Evolutionary conservation across 2,113 vertebrate species (phyloP).

Genomic region (Neofelis nebulosa): DNA sequence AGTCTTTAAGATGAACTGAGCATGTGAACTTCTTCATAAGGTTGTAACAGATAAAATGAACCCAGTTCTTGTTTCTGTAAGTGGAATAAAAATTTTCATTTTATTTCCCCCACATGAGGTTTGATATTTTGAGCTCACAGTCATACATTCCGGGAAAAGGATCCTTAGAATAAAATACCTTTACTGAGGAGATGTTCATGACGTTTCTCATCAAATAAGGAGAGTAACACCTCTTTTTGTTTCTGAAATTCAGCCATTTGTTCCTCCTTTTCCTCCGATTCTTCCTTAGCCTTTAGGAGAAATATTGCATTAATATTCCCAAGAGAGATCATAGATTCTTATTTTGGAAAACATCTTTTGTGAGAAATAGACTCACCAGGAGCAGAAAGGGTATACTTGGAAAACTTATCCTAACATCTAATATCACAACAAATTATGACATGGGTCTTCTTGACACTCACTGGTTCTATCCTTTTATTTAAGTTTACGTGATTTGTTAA

Average conservation of each 20-base stretch:
- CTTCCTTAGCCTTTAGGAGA: conserved; percentile 84
- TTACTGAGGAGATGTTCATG: conserved; percentile 95
- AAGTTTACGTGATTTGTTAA: neutral
- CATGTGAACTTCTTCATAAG: neutral
- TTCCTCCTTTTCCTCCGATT: conserved; percentile 93
- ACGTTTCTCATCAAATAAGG: conserved; percentile 95
- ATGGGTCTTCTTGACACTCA: neutral
- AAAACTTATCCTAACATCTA: neutral
- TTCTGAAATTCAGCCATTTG: conserved; percentile 89
- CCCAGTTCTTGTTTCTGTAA: neutral
- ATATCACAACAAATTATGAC: neutral
- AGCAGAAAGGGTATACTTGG: neutral
- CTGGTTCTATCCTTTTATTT: neutral
- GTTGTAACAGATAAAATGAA: neutral
- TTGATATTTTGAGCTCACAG: neutral
- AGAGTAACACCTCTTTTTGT: conserved; percentile 90
- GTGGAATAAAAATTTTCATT: neutral
- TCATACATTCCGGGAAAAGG: neutral
- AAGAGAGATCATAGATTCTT: neutral
- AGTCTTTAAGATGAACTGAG: neutral
- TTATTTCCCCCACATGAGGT: neutral
- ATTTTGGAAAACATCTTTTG: neutral
- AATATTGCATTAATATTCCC: conserved; percentile 10
- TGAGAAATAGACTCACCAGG: neutral
- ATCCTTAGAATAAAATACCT: conserved; percentile 79